These are phyloP conservation scores for Tonatia bakeri DNA, from an alignment of 2,113 vertebrate genomes.

Conservation along the genomic window DNA sequence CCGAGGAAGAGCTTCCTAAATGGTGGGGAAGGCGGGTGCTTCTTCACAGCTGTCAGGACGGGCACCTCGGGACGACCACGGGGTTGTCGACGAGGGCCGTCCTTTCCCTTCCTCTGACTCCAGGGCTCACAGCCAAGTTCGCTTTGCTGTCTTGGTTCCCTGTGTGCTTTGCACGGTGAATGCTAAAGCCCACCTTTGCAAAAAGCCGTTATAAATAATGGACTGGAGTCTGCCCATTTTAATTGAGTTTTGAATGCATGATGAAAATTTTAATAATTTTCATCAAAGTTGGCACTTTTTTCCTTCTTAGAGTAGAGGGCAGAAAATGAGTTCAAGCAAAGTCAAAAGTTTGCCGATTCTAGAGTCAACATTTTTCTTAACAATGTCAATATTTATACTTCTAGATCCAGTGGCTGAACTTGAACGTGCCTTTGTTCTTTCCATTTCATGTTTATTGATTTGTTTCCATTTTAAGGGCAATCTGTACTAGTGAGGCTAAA, in stretches of 20 bases:
- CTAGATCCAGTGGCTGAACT: neutral
- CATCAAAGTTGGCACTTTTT: neutral
- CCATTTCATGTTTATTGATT: neutral
- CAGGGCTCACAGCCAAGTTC: neutral
- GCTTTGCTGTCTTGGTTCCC: neutral
- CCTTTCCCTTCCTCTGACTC: neutral
- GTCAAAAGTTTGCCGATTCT: conserved; percentile 30
- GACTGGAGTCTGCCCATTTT: neutral
- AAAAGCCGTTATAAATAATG: neutral
- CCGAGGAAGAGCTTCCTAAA: accelerated
- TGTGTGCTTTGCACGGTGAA: neutral
- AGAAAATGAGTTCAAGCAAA: conserved; percentile 14
- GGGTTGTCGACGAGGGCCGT: neutral
- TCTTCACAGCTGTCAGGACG: neutral
- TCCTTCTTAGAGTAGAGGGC: neutral
- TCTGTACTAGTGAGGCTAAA: neutral
- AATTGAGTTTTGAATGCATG: neutral
- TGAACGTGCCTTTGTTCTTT: conserved; percentile 37
- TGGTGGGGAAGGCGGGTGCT: neutral
- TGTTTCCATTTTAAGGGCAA: conserved; percentile 1
- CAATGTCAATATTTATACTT: conserved; percentile 48
- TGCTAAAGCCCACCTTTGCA: neutral
- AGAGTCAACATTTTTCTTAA: conserved; percentile 43
- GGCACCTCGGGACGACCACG: accelerated
- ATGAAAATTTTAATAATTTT: conserved; percentile 43